Conservation (phyloP, 2,113 vertebrate genomes). For the Oryzias melastigma region DNA sequence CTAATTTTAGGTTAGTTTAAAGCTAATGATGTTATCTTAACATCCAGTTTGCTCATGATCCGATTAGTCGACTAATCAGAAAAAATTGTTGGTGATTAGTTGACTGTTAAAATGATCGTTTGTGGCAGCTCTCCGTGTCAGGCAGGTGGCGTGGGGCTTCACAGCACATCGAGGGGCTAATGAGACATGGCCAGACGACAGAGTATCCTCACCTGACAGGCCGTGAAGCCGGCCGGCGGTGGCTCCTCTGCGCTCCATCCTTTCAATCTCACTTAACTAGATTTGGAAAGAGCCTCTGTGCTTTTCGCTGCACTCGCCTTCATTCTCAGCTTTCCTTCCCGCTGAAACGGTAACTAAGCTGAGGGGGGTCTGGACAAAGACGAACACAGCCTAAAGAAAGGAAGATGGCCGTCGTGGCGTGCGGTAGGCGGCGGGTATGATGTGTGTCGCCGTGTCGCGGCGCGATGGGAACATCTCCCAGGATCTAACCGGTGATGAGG, state of each 20-base stretch:
- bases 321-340: constrained; percentile 1
- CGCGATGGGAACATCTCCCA: constrained; percentile 41
- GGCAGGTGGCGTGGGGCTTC: constrained; percentile 30
- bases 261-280: constrained; percentile 61
- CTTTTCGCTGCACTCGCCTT: constrained; percentile 12
- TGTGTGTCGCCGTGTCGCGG: constrained; percentile 18
- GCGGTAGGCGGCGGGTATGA: neutral
- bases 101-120: too few species aligned
- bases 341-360: constrained; percentile 10
- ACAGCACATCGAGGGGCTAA: constrained; percentile 67
- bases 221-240: constrained; percentile 56
- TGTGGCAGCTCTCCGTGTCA: constrained; percentile 10
- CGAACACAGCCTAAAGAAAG: neutral
- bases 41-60: too few species aligned
- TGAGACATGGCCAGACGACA: constrained; percentile 61
- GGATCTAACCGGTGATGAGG: constrained; percentile 40
- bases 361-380: neutral
- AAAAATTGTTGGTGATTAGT: too few species aligned
- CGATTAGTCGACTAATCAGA: too few species aligned
- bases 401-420: constrained; percentile 14
- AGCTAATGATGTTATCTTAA: too few species aligned
- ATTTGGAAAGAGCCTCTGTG: constrained; percentile 44
- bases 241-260: constrained; percentile 44
- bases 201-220: constrained; percentile 60
- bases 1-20: too few species aligned